Percentiles rank a stretch among this genome's conserved stretches.
phyloP scores from a whole-genome alignment of 2,797 vertebrate species.

The Gorsachius magnificus region DNA sequence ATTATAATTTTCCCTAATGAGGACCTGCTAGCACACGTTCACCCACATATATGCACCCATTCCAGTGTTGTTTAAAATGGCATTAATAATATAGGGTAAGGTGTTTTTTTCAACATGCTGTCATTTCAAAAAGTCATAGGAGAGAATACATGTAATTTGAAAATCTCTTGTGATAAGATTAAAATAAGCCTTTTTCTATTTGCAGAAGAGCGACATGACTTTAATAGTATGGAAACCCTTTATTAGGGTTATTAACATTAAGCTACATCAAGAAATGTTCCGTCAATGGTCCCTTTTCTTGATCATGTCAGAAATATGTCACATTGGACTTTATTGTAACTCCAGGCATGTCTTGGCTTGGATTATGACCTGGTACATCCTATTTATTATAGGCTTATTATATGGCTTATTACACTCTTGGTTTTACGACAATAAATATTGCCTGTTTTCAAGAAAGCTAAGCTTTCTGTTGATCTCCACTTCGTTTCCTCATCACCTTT shows the following conservation, averaged over 20 bases:
- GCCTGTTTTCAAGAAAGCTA: not conserved
- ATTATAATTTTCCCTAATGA: conserved; percentile 55
- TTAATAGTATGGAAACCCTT: conserved; percentile 1
- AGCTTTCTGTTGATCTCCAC: not conserved
- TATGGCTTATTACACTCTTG: not conserved
- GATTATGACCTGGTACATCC: not conserved
- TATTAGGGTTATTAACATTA: not conserved
- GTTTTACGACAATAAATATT: not conserved
- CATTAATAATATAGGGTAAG: not conserved
- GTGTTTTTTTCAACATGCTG: not conserved
- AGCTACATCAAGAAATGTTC: not conserved
- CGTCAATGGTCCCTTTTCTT: not conserved
- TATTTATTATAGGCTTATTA: not conserved
- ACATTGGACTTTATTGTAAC: not conserved
- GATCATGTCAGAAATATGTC: not conserved
- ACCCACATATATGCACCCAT: not conserved
- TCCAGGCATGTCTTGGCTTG: not conserved
- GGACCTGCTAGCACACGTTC: not conserved
- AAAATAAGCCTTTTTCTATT: conserved; percentile 6
- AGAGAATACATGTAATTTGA: conserved; percentile 37
- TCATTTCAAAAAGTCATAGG: conserved; percentile 21
- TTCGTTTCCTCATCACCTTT: not conserved
- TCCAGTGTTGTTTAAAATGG: not conserved
- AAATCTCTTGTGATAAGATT: conserved; percentile 8
- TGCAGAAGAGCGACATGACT: not conserved